Evolutionary conservation across 2,888 invertebrate genomes (phyloP).

Genomic region (Chirona hameri): DNA sequence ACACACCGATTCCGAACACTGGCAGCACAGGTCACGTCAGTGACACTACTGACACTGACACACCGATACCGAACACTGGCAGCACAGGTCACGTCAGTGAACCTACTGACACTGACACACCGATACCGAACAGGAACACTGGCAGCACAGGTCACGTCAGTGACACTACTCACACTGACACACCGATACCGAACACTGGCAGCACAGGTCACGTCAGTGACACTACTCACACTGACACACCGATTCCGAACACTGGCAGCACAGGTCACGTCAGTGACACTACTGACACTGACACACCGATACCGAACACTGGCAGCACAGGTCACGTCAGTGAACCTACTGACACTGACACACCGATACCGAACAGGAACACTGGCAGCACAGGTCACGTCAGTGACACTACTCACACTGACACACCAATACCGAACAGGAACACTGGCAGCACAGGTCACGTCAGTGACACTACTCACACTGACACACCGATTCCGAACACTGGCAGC

Average conservation of each 20-base stretch:
- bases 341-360: conserved; percentile 80
- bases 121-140: conserved; percentile 96
- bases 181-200: conserved; percentile 90
- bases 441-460: too few species aligned
- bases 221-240: conserved; percentile 76
- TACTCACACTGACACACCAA: conserved; percentile 88
- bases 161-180: conserved; percentile 67
- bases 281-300: conserved; percentile 63
- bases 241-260: conserved; percentile 81
- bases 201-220: too few species aligned
- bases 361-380: conserved; percentile 75
- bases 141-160: too few species aligned
- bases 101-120: conserved; percentile 50
- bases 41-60: too few species aligned
- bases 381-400: too few species aligned
- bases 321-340: too few species aligned
- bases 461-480: conserved; percentile 76
- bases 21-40: too few species aligned
- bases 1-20: conserved; percentile 97
- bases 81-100: too few species aligned
- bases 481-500: conserved; percentile 81
- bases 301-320: conserved; percentile 72
- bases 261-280: too few species aligned
- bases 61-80: conserved; percentile 85
- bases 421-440: conserved; percentile 87